These are phyloP conservation scores for Hofmannophila pseudospretella DNA, from an alignment of 2,888 invertebrate genomes.

Conservation along the genomic window DNA sequence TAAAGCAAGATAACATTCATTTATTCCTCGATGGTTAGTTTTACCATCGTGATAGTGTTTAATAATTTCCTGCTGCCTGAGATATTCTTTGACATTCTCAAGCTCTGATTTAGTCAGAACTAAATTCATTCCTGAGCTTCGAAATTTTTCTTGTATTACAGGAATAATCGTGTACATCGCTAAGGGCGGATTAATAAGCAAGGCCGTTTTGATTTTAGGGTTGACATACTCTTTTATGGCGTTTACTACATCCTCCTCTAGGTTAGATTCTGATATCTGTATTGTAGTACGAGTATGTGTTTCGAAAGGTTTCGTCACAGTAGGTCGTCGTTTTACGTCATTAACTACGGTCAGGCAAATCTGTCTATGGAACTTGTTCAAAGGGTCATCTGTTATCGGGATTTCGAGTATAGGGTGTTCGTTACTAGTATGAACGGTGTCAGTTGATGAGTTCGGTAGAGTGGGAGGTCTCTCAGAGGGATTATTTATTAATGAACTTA, in stretches of 20 bases:
- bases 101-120: conserved; percentile 17
- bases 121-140: neutral
- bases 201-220: too few species aligned
- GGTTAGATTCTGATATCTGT: conserved; percentile 17
- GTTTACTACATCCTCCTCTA: too few species aligned
- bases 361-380: conserved; percentile 20
- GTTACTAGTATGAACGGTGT: conserved; percentile 14
- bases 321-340: conserved; percentile 15
- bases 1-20: conserved; percentile 19
- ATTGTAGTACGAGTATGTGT: conserved; percentile 15
- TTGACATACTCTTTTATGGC: conserved; percentile 19
- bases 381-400: conserved; percentile 19
- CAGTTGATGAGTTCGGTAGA: conserved; percentile 12
- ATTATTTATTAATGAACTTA: conserved; percentile 10
- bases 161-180: too few species aligned
- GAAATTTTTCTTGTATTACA: too few species aligned
- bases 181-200: too few species aligned
- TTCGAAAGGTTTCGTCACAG: conserved; percentile 20
- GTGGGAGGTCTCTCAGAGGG: conserved; percentile 5
- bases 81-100: conserved; percentile 21
- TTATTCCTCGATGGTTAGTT: conserved; percentile 24
- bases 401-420: conserved; percentile 22
- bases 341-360: conserved; percentile 16
- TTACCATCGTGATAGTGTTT: conserved; percentile 23
- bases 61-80: conserved; percentile 23